Percentiles rank a stretch among this genome's conserved stretches.
phyloP scores from a whole-genome alignment of 2,888 invertebrate genomes.

The Xylota segnis region DNA sequence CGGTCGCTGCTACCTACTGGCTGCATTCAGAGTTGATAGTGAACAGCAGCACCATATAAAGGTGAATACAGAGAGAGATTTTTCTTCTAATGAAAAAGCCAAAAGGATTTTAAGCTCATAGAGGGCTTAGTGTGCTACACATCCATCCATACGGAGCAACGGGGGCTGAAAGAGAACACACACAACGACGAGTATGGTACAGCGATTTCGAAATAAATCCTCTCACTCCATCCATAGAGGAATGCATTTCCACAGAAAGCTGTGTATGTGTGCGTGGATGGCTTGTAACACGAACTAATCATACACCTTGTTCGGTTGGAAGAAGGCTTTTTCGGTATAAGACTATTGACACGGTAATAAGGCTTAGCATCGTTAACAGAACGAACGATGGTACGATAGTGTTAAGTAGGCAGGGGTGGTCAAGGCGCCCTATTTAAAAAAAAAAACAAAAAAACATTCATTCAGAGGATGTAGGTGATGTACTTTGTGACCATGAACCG shows the following conservation, averaged over 20 bases:
- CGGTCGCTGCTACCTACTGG: constrained; percentile 15
- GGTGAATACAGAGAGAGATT: constrained; percentile 64
- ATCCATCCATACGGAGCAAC: no score
- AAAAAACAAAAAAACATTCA: no score
- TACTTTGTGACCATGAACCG: no score
- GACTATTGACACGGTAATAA: constrained; percentile 59
- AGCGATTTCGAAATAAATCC: constrained; percentile 53
- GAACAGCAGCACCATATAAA: constrained; percentile 52
- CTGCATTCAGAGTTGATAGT: neutral
- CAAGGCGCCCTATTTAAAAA: no score
- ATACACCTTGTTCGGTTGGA: constrained; percentile 53
- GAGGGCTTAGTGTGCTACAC: constrained; percentile 48
- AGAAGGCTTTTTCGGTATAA: constrained; percentile 46
- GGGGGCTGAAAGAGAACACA: constrained; percentile 35
- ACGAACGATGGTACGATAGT: neutral
- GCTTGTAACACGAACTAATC: constrained; percentile 63
- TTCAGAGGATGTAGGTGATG: no score
- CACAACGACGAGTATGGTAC: constrained; percentile 45
- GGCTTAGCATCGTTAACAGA: constrained; percentile 20
- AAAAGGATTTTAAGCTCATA: constrained; percentile 65
- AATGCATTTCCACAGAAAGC: constrained; percentile 13
- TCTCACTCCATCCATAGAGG: constrained; percentile 16
- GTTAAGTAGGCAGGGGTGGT: neutral
- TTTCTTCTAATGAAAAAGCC: constrained; percentile 73
- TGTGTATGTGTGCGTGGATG: neutral